Evolutionary conservation across 1,140 invertebrate genomes (phyloP).

Genomic region (Heliconius eleuchia): DNA sequence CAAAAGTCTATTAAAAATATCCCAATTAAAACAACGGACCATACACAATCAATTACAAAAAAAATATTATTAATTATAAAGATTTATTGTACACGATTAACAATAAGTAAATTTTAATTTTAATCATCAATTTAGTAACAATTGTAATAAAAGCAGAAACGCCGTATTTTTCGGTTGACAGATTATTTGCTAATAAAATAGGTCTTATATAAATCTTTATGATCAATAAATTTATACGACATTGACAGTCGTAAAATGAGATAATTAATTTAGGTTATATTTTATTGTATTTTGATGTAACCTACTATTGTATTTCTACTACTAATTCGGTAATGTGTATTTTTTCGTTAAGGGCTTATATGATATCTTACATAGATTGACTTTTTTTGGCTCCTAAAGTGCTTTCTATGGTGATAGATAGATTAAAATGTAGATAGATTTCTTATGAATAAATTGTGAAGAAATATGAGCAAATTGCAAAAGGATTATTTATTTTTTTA

Average conservation of each 20-base stretch:
- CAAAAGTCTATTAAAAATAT: too few relatives aligned
- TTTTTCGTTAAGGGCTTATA: too few relatives aligned
- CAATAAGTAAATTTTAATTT: background rate
- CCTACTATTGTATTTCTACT: background rate
- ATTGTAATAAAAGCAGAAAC: constrained; percentile 14
- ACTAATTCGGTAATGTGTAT: background rate
- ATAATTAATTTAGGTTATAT: constrained; percentile 16
- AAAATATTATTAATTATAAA: background rate
- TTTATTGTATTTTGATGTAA: constrained; percentile 5
- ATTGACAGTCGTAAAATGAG: constrained; percentile 16
- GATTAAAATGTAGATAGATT: too few relatives aligned
- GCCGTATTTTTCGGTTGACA: constrained; percentile 1
- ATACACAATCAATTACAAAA: background rate
- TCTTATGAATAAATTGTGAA: too few relatives aligned
- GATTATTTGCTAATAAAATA: constrained; percentile 21
- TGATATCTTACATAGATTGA: too few relatives aligned
- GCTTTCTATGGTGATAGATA: too few relatives aligned
- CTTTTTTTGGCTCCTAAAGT: too few relatives aligned
- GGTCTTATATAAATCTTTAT: constrained; percentile 17
- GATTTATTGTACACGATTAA: background rate
- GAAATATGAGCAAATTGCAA: too few relatives aligned
- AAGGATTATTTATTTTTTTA: background rate
- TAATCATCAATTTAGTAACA: background rate
- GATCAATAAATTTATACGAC: constrained; percentile 28
- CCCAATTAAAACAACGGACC: too few relatives aligned